Conservation (phyloP, 2,888 invertebrate genomes). For the Agriotes lineatus region DNA sequence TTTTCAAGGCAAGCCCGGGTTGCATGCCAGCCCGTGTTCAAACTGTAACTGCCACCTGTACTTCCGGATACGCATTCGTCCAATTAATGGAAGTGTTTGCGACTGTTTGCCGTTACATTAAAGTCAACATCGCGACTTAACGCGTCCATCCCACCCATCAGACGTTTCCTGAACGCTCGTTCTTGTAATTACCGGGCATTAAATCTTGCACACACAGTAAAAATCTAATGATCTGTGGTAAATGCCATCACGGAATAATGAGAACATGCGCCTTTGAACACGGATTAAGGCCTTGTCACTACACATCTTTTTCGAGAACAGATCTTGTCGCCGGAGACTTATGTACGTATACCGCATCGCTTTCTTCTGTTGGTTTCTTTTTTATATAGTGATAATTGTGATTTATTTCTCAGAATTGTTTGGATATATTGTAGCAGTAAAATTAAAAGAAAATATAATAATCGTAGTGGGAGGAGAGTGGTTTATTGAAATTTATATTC, state of each 20-base stretch:
- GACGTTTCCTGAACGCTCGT: constrained; percentile 27
- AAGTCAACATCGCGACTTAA: constrained; percentile 24
- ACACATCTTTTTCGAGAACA: constrained; percentile 16
- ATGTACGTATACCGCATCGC: too few relatives aligned
- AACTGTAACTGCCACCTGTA: constrained; percentile 2
- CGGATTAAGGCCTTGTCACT: constrained; percentile 1
- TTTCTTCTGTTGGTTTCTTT: too few relatives aligned
- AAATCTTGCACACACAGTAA: constrained; percentile 30
- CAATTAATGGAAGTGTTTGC: constrained; percentile 27
- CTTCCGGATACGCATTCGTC: constrained; percentile 6
- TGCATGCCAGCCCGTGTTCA: too few relatives aligned
- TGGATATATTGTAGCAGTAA: too few relatives aligned
- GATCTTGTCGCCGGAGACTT: too few relatives aligned
- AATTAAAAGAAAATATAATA: too few relatives aligned
- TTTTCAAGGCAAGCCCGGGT: too few relatives aligned
- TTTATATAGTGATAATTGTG: too few relatives aligned
- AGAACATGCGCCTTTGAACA: constrained; percentile 7
- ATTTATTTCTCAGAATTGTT: too few relatives aligned
- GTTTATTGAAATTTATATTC: too few relatives aligned
- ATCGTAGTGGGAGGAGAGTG: too few relatives aligned
- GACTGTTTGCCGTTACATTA: constrained; percentile 13
- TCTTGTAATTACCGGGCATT: constrained; percentile 28
- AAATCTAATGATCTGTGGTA: constrained; percentile 33
- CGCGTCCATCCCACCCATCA: constrained; percentile 27
- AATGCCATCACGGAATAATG: constrained; percentile 16